Percentiles rank a stretch among this genome's conserved stretches.
Conservation (phyloP, 2,797 vertebrate genomes). For the Tarsius wallacei region DNA sequence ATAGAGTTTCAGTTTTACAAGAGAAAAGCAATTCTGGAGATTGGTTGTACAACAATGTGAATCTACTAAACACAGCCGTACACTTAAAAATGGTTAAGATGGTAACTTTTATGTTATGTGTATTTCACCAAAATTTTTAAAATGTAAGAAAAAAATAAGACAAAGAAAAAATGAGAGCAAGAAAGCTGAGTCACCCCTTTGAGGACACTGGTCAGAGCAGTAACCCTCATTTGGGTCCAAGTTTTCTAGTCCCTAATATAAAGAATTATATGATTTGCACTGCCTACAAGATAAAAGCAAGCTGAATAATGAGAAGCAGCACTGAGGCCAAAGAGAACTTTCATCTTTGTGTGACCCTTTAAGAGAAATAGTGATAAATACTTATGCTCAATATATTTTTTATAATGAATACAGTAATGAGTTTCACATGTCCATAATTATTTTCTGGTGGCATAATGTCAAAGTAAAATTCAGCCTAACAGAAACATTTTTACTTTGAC, state of each 20-base stretch:
- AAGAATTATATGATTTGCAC: neutral
- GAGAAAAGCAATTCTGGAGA: neutral
- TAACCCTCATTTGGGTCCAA: neutral
- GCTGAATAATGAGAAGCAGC: neutral
- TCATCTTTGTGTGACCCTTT: neutral
- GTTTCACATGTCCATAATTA: neutral
- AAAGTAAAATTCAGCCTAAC: neutral
- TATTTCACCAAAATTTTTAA: neutral
- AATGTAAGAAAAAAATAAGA: neutral
- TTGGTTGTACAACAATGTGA: neutral
- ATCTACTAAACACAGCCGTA: neutral
- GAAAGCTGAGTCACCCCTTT: neutral
- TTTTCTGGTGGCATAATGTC: neutral
- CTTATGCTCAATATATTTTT: neutral
- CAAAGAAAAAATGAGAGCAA: neutral
- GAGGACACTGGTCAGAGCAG: neutral
- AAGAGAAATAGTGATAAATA: neutral
- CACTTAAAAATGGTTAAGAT: neutral
- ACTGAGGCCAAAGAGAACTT: neutral
- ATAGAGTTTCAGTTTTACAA: neutral
- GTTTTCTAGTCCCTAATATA: neutral
- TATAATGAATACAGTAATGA: neutral
- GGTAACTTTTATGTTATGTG: neutral
- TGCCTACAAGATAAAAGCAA: neutral
- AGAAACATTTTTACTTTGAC: slow-evolving; percentile 35